Base-by-base conservation (phyloP, 1,140 invertebrate species). In the Melitaea cinxia region DNA sequence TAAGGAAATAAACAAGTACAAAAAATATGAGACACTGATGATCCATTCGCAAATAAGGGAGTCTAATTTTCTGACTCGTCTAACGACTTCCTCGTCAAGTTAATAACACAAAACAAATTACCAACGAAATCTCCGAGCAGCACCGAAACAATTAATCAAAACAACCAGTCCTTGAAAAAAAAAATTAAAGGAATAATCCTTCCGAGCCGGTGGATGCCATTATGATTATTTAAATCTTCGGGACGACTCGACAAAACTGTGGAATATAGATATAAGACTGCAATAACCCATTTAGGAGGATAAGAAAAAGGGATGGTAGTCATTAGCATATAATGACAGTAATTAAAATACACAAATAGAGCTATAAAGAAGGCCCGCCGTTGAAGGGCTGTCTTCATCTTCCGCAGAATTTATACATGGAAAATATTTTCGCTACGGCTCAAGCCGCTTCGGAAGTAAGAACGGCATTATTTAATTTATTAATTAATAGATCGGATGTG, bases 321-420 rank as follows among this genome's bases (percentile, higher is more conserved):
- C 91, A 89, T 92, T 92, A 92, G 89, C 89, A 91, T 91, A 92
- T 92, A 92, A 92, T 92, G 90, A 92, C 88, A 84, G 91, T 91
- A 92, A 92, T 92, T 92, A 92, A 92, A 92, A 92, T 91, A 92
- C 88, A 92, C 90, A 92, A 92, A 92, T 92, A 92, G 88, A 90
- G 87, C 88, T 83, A 91, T 92, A 92, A 92, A 92, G 87, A 81
- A 82, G 82, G 86, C 78, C 72, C 73, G 75, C 72, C 77, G 83
- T 73, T 84, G 89, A 91, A 91, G 89, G 91, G 91, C 85, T 89
- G 89, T 91, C 88, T 92, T 89, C 89, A 86, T 89, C 85, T 87
- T 85, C 72, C 77, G 73, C 77, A 79, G 79, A 83, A 88, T 91
- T 88, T 89, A 89, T 89, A 91, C 85, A 88, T 88, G 81, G 86